Percentiles rank a stretch among this genome's conserved stretches.
These are phyloP conservation scores for Lethenteron camtschaticum DNA, from an alignment of 2,113 vertebrate species.

Conservation along the genomic window DNA sequence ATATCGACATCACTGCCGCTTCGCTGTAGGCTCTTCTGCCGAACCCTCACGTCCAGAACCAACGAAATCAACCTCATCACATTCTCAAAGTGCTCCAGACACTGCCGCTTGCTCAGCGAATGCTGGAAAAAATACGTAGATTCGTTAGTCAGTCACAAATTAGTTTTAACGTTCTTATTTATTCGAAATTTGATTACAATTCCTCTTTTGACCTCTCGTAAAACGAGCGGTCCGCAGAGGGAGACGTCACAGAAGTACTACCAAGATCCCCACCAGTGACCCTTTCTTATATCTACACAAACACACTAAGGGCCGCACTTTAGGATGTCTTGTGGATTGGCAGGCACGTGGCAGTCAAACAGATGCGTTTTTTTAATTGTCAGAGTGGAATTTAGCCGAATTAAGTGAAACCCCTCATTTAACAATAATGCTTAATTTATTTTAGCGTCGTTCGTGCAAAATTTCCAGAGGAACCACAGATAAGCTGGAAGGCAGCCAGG, in stretches of 20 bases:
- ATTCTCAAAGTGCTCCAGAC: conserved; percentile 55
- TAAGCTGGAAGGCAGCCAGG: too few relatives aligned
- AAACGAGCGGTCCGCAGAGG: neutral
- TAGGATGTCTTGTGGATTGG: too few relatives aligned
- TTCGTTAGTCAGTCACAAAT: neutral
- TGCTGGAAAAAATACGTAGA: conserved; percentile 21
- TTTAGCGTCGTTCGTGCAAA: too few relatives aligned
- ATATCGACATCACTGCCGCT: too few relatives aligned
- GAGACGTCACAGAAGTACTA: neutral
- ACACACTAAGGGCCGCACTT: neutral
- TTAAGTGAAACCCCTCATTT: too few relatives aligned
- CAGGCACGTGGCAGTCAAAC: too few relatives aligned
- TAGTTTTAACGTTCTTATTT: neutral
- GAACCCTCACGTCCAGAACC: conserved; percentile 48
- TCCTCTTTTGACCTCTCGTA: neutral
- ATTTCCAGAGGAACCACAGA: too few relatives aligned
- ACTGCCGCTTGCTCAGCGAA: conserved; percentile 39
- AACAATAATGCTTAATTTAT: too few relatives aligned
- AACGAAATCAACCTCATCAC: conserved; percentile 53
- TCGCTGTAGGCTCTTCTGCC: too few relatives aligned
- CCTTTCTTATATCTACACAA: neutral
- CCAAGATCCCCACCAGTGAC: neutral
- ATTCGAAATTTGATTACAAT: neutral
- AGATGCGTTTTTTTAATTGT: too few relatives aligned
- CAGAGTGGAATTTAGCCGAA: too few relatives aligned